Evolutionary conservation across 2,113 vertebrate species (phyloP).

Genomic region (Cinclus mexicanus): DNA sequence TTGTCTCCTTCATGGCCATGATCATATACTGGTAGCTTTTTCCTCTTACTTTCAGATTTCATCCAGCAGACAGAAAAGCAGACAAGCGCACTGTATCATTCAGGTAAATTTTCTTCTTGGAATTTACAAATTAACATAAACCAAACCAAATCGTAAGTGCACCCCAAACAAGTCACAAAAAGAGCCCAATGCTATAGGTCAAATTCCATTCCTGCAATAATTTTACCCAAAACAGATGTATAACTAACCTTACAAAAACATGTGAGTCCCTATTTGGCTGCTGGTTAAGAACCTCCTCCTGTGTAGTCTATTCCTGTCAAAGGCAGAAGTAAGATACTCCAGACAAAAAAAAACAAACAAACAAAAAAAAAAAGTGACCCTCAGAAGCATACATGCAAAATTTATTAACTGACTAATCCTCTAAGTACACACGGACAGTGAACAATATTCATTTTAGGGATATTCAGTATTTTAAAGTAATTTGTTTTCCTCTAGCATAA

Average conservation of each 20-base stretch:
- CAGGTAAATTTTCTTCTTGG: constrained; percentile 16
- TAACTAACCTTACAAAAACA: constrained; percentile 40
- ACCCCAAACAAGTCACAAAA: constrained; percentile 29
- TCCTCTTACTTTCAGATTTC: constrained; percentile 9
- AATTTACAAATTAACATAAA: constrained; percentile 34
- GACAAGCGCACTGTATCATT: not conserved
- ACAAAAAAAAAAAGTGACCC: not conserved
- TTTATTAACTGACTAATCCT: not conserved
- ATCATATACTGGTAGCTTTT: not conserved
- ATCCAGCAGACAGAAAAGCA: not conserved
- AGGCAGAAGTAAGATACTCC: not conserved
- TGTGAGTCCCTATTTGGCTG: constrained; percentile 5
- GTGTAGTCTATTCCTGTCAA: not conserved
- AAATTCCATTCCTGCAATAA: constrained; percentile 49
- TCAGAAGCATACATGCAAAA: constrained; percentile 4
- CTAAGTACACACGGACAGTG: not conserved
- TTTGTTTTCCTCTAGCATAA: not conserved
- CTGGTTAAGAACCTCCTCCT: constrained; percentile 32
- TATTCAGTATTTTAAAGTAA: not conserved
- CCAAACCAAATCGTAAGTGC: not conserved
- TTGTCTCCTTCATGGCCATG: not conserved
- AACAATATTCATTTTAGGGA: not conserved
- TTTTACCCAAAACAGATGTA: constrained; percentile 65
- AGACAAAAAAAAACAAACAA: not conserved
- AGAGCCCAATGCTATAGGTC: not conserved